Percentiles rank a stretch among this genome's conserved stretches.
Conservation (phyloP, 2,888 invertebrate genomes). For the Cephus runcator region DNA sequence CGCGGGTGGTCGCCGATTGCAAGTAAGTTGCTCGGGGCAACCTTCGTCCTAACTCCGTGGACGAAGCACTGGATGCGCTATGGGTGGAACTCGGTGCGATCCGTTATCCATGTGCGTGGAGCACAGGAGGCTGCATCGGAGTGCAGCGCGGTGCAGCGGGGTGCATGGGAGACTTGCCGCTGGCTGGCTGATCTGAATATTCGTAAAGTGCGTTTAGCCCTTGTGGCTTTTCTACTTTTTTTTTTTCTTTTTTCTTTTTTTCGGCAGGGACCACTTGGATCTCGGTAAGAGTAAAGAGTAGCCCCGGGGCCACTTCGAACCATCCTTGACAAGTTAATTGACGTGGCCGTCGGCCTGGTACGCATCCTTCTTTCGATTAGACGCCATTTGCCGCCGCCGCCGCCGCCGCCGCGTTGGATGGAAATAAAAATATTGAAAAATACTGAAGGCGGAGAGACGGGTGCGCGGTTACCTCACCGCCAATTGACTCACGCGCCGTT, state of each 20-base stretch:
- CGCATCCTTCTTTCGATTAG: slow-evolving; percentile 18
- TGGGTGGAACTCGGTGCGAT: neutral
- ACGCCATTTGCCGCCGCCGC: slow-evolving; percentile 8
- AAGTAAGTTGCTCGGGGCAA: neutral
- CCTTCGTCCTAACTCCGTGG: neutral
- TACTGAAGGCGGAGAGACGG: neutral
- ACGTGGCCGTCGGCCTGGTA: slow-evolving; percentile 12
- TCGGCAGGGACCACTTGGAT: neutral
- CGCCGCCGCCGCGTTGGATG: neutral
- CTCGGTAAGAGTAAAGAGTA: neutral
- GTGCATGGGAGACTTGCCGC: no score
- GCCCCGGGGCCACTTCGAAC: slow-evolving; percentile 1
- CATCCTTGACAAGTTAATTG: slow-evolving; percentile 19
- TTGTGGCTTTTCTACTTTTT: neutral
- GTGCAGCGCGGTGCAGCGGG: no score
- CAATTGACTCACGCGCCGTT: neutral
- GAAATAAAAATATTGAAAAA: neutral
- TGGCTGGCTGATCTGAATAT: neutral
- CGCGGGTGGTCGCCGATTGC: neutral
- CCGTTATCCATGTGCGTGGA: neutral
- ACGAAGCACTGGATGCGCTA: neutral
- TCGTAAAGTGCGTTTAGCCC: neutral
- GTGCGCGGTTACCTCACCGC: neutral
- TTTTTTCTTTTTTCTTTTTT: neutral
- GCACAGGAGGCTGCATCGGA: no score